phyloP scores from a whole-genome alignment of 2,888 invertebrate genomes.

The Drosophila gaucha region DNA sequence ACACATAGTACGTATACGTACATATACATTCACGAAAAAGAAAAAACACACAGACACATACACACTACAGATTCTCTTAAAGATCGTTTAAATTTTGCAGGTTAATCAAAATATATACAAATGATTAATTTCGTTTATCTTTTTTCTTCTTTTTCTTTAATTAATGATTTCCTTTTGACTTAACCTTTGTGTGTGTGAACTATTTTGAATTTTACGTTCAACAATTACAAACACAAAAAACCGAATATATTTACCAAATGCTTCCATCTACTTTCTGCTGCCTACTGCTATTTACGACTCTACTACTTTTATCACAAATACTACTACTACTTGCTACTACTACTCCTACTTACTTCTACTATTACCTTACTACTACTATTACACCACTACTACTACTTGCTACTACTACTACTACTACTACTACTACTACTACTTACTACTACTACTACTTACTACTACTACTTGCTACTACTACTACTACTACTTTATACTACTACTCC shows the following conservation, averaged over 20 bases:
- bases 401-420: background rate
- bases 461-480: too few relatives aligned
- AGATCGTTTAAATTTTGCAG: constrained; percentile 42
- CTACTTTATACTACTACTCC: too few relatives aligned
- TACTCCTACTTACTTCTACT: background rate
- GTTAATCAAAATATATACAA: constrained; percentile 39
- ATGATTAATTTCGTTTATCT: constrained; percentile 61
- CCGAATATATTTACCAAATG: constrained; percentile 45
- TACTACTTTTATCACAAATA: constrained; percentile 37
- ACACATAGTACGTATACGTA: constrained; percentile 1
- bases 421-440: constrained; percentile 3
- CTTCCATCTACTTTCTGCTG: constrained; percentile 55
- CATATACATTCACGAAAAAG: constrained; percentile 14
- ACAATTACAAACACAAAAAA: constrained; percentile 24
- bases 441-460: background rate
- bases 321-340: constrained; percentile 18
- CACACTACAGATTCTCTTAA: constrained; percentile 26
- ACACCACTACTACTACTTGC: background rate
- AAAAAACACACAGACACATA: background rate
- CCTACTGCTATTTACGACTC: constrained; percentile 54
- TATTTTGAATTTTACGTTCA: constrained; percentile 56
- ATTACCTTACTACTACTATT: too few relatives aligned
- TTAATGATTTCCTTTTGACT: constrained; percentile 43
- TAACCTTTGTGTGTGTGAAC: constrained; percentile 83
- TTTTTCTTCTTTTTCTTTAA: constrained; percentile 59